phyloP scores from a whole-genome alignment of 92 coral and sea anemone species.

The Anthopleura xanthogrammica region DNA sequence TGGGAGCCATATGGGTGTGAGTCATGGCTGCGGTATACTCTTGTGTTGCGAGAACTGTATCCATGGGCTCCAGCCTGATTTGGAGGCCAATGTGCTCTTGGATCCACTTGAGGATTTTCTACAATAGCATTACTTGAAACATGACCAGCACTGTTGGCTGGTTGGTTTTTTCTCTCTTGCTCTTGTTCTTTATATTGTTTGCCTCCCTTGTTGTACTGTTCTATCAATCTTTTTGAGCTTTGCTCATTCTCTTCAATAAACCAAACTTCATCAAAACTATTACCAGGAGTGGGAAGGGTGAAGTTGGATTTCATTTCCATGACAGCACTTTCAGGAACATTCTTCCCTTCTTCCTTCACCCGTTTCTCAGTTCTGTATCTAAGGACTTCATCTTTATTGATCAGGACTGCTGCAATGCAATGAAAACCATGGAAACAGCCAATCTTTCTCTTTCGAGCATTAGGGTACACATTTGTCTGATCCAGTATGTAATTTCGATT shows the following conservation, averaged over 20 bases:
- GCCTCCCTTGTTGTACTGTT: slow-evolving; percentile 75
- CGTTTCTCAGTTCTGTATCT: slow-evolving; percentile 68
- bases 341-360: slow-evolving; percentile 81
- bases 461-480: slow-evolving; percentile 96
- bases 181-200: slow-evolving; percentile 58
- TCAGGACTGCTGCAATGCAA: slow-evolving; percentile 82
- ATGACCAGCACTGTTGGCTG: background rate
- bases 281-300: slow-evolving; percentile 81
- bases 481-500: slow-evolving; percentile 89
- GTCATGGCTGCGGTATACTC: background rate
- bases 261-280: slow-evolving; percentile 88
- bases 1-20: background rate
- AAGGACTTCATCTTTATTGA: slow-evolving; percentile 68
- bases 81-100: background rate
- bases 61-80: background rate
- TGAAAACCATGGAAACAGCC: slow-evolving; percentile 68
- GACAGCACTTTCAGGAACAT: slow-evolving; percentile 84
- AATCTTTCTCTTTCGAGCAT: slow-evolving; percentile 91
- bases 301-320: slow-evolving; percentile 98
- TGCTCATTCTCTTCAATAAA: slow-evolving; percentile 81
- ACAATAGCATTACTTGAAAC: background rate
- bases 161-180: slow-evolving; percentile 11
- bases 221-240: slow-evolving; percentile 57
- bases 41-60: too few species aligned
- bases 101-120: background rate